A percentile compares a stretch with the other conserved stretches of the same genome.
Conservation (phyloP, 2,888 invertebrate genomes). For the Subacronicta megacephala region DNA sequence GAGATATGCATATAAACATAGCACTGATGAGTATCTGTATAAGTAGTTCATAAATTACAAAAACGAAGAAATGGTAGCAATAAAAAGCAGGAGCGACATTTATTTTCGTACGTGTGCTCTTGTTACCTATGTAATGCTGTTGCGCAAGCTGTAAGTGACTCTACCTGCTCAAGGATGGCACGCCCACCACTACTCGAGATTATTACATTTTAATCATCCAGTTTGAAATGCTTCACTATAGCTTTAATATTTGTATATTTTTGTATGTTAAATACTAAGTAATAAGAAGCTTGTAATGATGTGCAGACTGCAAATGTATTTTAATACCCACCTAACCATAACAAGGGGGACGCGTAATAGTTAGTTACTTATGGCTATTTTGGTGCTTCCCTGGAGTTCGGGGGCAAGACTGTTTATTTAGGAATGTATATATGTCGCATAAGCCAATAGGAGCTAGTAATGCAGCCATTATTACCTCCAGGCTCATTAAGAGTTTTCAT, state of each 20-base stretch:
- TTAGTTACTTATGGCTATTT: too few relatives aligned
- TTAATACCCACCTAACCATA: too few relatives aligned
- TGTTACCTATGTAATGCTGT: slow-evolving; percentile 40
- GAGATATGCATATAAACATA: slow-evolving; percentile 8
- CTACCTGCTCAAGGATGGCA: slow-evolving; percentile 60
- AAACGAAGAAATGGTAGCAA: slow-evolving; percentile 37
- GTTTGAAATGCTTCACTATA: slow-evolving; percentile 36
- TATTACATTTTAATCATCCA: slow-evolving; percentile 44
- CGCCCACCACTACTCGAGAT: slow-evolving; percentile 43
- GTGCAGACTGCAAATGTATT: too few relatives aligned
- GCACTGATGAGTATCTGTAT: slow-evolving; percentile 29
- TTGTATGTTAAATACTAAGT: slow-evolving; percentile 1
- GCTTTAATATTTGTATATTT: slow-evolving; percentile 34
- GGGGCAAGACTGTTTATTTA: too few relatives aligned
- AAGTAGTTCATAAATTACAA: slow-evolving; percentile 8
- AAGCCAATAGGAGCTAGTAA: too few relatives aligned
- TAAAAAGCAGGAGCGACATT: slow-evolving; percentile 42
- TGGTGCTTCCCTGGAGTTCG: too few relatives aligned
- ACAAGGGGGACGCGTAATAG: too few relatives aligned
- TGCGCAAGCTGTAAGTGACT: slow-evolving; percentile 53
- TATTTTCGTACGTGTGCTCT: slow-evolving; percentile 53
- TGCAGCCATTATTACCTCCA: too few relatives aligned
- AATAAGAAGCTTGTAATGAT: too few relatives aligned
- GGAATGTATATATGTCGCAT: too few relatives aligned
- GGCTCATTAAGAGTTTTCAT: too few relatives aligned